phyloP scores from a whole-genome alignment of 2,888 invertebrate genomes.

The Leucozona laternaria region DNA sequence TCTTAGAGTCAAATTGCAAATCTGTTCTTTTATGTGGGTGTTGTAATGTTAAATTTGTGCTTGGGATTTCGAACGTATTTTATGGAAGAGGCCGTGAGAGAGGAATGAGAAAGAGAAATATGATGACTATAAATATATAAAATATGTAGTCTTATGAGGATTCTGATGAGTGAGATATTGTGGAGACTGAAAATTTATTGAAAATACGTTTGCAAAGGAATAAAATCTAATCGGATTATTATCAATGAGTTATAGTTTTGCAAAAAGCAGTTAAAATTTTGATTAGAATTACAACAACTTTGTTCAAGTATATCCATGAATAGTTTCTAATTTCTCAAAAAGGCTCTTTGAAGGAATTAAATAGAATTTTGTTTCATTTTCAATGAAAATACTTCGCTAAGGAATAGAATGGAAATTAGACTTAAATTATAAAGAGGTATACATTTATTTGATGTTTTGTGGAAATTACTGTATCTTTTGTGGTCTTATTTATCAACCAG shows the following conservation, averaged over 20 bases:
- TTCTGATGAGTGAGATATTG: conserved; percentile 1
- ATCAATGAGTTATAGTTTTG: not conserved
- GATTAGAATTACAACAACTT: not conserved
- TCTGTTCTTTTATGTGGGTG: conserved; percentile 3
- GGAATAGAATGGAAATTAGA: no score
- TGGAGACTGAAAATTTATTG: conserved; percentile 7
- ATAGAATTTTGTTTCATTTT: not conserved
- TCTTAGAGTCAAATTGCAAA: conserved; percentile 55
- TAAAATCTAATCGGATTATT: conserved; percentile 3
- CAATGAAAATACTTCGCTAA: not conserved
- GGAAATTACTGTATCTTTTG: no score
- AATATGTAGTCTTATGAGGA: not conserved
- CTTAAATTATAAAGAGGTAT: no score
- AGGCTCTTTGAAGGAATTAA: not conserved
- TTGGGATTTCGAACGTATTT: not conserved
- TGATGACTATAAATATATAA: not conserved
- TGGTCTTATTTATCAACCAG: no score
- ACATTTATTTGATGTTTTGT: no score
- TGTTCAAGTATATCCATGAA: not conserved
- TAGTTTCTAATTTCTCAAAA: not conserved
- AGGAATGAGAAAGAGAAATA: not conserved
- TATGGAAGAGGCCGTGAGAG: not conserved
- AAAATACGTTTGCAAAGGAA: not conserved
- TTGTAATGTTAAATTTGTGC: not conserved
- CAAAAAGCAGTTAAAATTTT: not conserved